These are phyloP conservation scores for Agonopterix subpropinquella DNA, from an alignment of 2,888 invertebrate genomes.

Conservation along the genomic window DNA sequence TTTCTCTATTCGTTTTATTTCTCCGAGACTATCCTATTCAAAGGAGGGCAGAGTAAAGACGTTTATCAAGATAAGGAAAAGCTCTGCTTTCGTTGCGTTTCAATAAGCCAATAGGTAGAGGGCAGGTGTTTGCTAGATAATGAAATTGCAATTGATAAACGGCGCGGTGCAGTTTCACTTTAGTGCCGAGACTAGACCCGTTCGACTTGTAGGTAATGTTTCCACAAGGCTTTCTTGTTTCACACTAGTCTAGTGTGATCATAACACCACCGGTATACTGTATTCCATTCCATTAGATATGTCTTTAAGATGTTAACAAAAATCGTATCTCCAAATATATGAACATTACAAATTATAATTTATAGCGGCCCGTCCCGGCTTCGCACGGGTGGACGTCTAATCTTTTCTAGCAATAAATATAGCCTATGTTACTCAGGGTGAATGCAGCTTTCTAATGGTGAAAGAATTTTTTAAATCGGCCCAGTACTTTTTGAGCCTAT, in stretches of 20 bases:
- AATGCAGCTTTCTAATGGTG: too few relatives aligned
- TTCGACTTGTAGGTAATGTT: slow-evolving; percentile 48
- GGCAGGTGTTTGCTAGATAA: slow-evolving; percentile 41
- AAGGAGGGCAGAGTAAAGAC: too few relatives aligned
- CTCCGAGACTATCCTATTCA: too few relatives aligned
- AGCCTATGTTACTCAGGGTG: too few relatives aligned
- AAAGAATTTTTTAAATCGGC: too few relatives aligned
- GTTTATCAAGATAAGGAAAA: not conserved
- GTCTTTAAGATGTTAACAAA: not conserved
- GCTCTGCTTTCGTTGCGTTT: slow-evolving; percentile 6
- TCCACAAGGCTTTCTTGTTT: slow-evolving; percentile 61
- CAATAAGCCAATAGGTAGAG: slow-evolving; percentile 9
- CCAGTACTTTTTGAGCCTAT: too few relatives aligned
- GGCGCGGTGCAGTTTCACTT: slow-evolving; percentile 58
- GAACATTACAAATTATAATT: too few relatives aligned
- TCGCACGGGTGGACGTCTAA: too few relatives aligned
- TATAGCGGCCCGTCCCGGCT: too few relatives aligned
- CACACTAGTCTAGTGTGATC: slow-evolving; percentile 14
- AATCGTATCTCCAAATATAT: not conserved
- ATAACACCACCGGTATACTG: not conserved
- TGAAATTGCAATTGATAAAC: slow-evolving; percentile 66
- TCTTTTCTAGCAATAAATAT: too few relatives aligned
- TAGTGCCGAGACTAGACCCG: slow-evolving; percentile 45
- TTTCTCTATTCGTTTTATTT: too few relatives aligned
- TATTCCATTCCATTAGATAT: not conserved